These are phyloP conservation scores for Eilema depressum DNA, from an alignment of 2,888 invertebrate species.

Conservation along the genomic window DNA sequence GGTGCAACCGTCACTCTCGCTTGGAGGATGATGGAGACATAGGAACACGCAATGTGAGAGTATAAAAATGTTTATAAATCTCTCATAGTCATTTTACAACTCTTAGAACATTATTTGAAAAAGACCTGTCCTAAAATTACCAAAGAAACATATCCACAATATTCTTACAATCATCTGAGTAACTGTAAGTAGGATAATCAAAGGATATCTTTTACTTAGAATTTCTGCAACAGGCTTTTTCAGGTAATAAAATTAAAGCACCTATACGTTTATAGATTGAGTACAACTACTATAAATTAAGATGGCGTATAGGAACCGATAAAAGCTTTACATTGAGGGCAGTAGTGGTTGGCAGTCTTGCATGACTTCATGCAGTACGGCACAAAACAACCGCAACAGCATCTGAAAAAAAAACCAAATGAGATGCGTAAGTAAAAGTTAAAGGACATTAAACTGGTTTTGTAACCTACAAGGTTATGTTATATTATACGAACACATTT, in stretches of 20 bases:
- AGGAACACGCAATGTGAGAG: not conserved
- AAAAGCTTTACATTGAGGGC: conserved; percentile 80
- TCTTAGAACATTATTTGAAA: not conserved
- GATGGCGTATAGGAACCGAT: conserved; percentile 77
- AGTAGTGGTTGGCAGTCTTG: conserved; percentile 86
- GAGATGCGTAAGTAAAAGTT: not conserved
- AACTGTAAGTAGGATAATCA: not conserved
- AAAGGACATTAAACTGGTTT: not conserved
- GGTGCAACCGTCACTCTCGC: not conserved
- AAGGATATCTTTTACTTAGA: not conserved
- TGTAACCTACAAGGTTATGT: not conserved
- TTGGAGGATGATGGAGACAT: not conserved
- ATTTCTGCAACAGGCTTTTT: not conserved
- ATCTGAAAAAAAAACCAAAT: conserved; percentile 64
- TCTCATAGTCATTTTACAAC: not conserved
- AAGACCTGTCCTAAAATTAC: not conserved
- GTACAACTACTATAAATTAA: conserved; percentile 51
- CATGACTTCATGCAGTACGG: conserved; percentile 84
- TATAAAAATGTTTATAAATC: not conserved
- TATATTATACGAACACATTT: not conserved
- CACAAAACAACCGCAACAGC: conserved; percentile 80
- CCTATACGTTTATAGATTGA: not conserved
- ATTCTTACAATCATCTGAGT: not conserved
- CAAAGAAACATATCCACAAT: not conserved
- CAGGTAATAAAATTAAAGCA: not conserved